Conservation (phyloP, 2,888 invertebrate genomes). For the Exephanes ischioxanthus region DNA sequence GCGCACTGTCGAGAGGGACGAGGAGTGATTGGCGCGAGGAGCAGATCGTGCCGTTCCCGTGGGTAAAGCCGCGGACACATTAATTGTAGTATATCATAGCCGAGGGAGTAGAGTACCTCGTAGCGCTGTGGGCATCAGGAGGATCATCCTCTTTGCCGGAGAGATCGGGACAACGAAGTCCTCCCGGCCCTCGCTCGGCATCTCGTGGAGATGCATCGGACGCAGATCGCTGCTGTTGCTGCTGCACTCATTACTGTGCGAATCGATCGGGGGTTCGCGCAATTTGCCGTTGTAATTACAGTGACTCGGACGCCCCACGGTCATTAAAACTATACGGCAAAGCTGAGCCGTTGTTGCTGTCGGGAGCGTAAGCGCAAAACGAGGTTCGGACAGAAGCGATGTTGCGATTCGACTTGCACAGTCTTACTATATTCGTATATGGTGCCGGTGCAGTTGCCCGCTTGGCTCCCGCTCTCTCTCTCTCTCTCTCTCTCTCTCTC, state of each 20-base stretch:
- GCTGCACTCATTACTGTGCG: constrained; percentile 36
- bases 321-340: constrained; percentile 45
- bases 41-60: neutral
- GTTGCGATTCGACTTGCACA: constrained; percentile 1
- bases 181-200: neutral
- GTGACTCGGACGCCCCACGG: constrained; percentile 38
- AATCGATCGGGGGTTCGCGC: constrained; percentile 47
- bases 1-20: neutral
- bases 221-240: constrained; percentile 2
- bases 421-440: constrained; percentile 2
- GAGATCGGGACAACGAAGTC: constrained; percentile 2
- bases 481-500: constrained; percentile 17
- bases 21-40: neutral
- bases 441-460: neutral
- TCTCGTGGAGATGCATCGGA: neutral
- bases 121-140: constrained; percentile 8
- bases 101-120: constrained; percentile 1
- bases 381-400: constrained; percentile 12
- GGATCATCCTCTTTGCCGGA: neutral
- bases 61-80: neutral
- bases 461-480: constrained; percentile 2
- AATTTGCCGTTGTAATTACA: constrained; percentile 57
- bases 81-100: constrained; percentile 35
- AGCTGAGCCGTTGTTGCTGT: neutral
- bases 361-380: constrained; percentile 5